These are phyloP conservation scores for Protobothrops flavoviridis DNA, from an alignment of 2,113 vertebrate genomes.

Conservation along the genomic window DNA sequence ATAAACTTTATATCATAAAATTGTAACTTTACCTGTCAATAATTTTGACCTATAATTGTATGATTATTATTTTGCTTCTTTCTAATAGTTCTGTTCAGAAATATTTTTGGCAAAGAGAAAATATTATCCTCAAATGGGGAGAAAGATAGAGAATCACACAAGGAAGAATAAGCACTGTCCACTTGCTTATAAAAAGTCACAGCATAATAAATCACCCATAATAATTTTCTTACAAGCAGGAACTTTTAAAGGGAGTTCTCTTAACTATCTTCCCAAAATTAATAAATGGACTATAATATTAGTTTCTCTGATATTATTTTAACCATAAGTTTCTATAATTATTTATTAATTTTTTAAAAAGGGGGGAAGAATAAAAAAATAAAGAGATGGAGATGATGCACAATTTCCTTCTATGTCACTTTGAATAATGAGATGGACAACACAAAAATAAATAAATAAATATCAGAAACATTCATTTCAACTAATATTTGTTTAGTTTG, in stretches of 20 bases:
- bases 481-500: background rate
- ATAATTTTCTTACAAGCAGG: background rate
- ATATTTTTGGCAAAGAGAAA: background rate
- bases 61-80: background rate
- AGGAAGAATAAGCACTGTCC: background rate
- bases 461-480: background rate
- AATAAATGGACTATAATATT: background rate
- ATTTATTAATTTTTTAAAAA: background rate
- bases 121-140: background rate
- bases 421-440: background rate
- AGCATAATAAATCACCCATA: background rate
- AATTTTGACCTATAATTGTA: background rate
- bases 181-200: background rate
- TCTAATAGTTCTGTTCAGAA: background rate
- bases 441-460: background rate
- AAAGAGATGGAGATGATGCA: background rate
- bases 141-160: background rate
- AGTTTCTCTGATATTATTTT: background rate
- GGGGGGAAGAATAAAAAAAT: background rate
- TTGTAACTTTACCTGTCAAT: background rate
- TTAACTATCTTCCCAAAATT: background rate
- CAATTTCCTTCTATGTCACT: background rate
- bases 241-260: background rate
- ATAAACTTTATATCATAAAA: background rate
- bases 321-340: background rate